phyloP scores from a whole-genome alignment of 2,113 vertebrate genomes.

The Chamaea fasciata region DNA sequence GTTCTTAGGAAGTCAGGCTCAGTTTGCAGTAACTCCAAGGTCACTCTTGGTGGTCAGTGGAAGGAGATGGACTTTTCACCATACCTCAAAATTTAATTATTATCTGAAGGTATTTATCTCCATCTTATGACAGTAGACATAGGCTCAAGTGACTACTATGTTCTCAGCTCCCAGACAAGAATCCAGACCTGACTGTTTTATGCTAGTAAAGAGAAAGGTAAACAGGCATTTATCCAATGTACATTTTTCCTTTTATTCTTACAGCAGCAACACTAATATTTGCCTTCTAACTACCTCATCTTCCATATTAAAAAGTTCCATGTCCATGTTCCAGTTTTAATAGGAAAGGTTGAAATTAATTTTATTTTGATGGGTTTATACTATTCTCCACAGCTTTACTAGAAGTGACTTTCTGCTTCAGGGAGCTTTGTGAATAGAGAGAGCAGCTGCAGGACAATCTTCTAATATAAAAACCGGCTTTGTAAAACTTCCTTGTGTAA shows the following conservation, averaged over 20 bases:
- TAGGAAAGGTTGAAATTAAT: neutral
- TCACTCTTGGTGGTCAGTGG: neutral
- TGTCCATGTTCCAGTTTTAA: neutral
- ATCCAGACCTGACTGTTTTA: neutral
- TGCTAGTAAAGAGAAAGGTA: neutral
- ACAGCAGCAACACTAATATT: neutral
- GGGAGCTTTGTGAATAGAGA: neutral
- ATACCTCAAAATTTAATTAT: neutral
- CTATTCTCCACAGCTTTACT: neutral
- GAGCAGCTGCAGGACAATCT: neutral
- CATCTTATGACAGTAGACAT: neutral
- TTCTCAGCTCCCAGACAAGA: neutral
- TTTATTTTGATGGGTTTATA: neutral
- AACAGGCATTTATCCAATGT: neutral
- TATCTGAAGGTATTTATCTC: neutral
- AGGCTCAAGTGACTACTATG: neutral
- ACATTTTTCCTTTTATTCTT: neutral
- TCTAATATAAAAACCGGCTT: neutral
- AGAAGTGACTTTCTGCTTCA: neutral
- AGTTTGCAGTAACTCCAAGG: neutral
- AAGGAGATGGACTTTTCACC: neutral
- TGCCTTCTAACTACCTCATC: neutral
- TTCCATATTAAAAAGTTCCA: neutral
- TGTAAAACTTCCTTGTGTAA: neutral
- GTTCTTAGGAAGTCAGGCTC: neutral